These are phyloP conservation scores for Daptonema setosum DNA, from an alignment of 2,888 invertebrate genomes.

Conservation along the genomic window DNA sequence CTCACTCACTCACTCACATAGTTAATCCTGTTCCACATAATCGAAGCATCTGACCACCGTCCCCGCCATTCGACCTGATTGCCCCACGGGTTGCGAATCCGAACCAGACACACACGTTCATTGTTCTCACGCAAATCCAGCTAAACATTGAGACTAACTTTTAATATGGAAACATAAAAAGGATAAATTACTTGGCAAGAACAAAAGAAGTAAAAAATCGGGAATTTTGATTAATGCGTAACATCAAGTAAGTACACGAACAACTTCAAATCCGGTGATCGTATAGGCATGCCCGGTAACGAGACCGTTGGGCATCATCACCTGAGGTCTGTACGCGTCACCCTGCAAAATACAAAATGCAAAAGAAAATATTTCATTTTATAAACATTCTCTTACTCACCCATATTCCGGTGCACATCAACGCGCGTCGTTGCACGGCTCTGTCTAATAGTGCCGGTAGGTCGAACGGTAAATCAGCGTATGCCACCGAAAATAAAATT, in stretches of 20 bases:
- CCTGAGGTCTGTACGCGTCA: not conserved
- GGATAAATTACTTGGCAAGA: too few species aligned
- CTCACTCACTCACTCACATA: too few species aligned
- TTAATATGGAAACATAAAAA: too few species aligned
- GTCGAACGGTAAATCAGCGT: not conserved
- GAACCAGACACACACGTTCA: not conserved
- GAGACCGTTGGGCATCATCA: not conserved
- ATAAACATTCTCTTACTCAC: too few species aligned
- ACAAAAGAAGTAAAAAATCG: too few species aligned
- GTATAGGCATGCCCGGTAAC: not conserved
- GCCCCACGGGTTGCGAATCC: not conserved
- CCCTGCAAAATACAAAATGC: not conserved
- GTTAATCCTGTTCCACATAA: not conserved
- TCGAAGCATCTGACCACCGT: not conserved
- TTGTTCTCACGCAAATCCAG: too few species aligned
- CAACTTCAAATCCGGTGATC: not conserved
- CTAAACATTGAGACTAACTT: too few species aligned
- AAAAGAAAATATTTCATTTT: not conserved
- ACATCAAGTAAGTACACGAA: not conserved
- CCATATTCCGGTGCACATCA: not conserved
- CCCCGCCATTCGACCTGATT: not conserved
- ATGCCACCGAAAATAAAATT: too few species aligned
- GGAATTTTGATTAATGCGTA: too few species aligned
- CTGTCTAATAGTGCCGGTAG: not conserved
- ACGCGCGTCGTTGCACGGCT: not conserved